These are phyloP conservation scores for Caenorhabditis inopinata DNA, from an alignment of 1,140 invertebrate species.

Conservation along the genomic window DNA sequence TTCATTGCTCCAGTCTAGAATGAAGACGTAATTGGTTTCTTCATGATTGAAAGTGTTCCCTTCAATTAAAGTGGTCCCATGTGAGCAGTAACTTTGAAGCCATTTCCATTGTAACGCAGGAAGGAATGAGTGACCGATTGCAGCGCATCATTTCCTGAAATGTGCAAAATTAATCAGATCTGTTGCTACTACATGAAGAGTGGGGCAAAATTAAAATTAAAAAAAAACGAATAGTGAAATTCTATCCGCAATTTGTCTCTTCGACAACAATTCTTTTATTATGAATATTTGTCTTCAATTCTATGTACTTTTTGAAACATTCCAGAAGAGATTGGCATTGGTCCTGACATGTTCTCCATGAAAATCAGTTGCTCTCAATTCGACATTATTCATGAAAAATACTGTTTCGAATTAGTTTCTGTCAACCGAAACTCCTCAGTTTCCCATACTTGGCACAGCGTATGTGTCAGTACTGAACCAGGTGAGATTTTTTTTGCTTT, in stretches of 20 bases:
- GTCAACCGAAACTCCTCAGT: constrained; percentile 29
- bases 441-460: constrained; percentile 35
- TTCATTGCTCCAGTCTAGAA: not conserved
- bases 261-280: not conserved
- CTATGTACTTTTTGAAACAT: not conserved
- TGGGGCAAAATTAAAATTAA: not conserved
- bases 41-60: constrained; percentile 34
- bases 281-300: not conserved
- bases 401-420: constrained; percentile 43
- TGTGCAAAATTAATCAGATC: constrained; percentile 13
- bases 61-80: constrained; percentile 27
- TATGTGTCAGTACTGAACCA: constrained; percentile 42
- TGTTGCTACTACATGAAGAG: not conserved
- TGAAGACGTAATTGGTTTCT: not conserved
- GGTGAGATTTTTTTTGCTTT: constrained; percentile 12
- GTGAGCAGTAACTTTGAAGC: not conserved
- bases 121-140: not conserved
- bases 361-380: constrained; percentile 44
- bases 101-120: constrained; percentile 4
- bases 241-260: not conserved
- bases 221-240: not conserved
- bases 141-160: constrained; percentile 25
- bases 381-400: constrained; percentile 42
- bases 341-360: not conserved
- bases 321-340: constrained; percentile 14